A percentile compares a stretch with the other conserved stretches of the same genome.
Evolutionary conservation across 2,797 vertebrate genomes (phyloP).

Genomic region (Chaunax sp.): DNA sequence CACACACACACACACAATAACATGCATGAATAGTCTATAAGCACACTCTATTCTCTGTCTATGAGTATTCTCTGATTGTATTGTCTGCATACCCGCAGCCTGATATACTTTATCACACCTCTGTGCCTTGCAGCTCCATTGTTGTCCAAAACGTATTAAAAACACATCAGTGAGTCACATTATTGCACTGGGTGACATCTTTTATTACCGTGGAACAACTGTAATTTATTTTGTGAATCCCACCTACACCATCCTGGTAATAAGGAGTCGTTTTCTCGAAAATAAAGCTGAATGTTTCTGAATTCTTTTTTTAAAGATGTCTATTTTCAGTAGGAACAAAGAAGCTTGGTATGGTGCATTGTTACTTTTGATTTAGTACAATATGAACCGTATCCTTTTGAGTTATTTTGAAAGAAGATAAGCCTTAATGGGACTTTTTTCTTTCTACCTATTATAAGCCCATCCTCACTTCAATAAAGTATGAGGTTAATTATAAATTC

Average conservation of each 20-base stretch:
- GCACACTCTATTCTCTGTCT: background rate
- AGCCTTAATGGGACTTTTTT: too few relatives aligned
- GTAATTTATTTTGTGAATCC: background rate
- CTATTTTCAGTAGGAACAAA: background rate
- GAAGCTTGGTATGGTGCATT: background rate
- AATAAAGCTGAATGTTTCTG: background rate
- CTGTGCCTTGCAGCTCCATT: background rate
- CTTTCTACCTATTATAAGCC: too few relatives aligned
- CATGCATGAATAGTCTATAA: background rate
- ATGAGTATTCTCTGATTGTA: too few relatives aligned
- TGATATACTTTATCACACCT: background rate
- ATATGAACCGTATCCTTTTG: too few relatives aligned
- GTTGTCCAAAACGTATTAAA: background rate
- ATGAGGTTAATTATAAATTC: too few relatives aligned
- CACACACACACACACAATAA: conserved; percentile 5
- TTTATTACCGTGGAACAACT: background rate
- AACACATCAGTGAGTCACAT: background rate
- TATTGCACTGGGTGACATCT: too few relatives aligned
- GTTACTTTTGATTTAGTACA: background rate
- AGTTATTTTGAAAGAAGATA: background rate
- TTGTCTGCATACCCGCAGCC: background rate
- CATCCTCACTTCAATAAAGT: background rate
- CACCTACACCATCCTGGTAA: background rate
- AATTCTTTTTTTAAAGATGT: background rate
- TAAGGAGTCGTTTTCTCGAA: background rate